phyloP scores from a whole-genome alignment of 2,113 vertebrate genomes.

The Chiloscyllium plagiosum region DNA sequence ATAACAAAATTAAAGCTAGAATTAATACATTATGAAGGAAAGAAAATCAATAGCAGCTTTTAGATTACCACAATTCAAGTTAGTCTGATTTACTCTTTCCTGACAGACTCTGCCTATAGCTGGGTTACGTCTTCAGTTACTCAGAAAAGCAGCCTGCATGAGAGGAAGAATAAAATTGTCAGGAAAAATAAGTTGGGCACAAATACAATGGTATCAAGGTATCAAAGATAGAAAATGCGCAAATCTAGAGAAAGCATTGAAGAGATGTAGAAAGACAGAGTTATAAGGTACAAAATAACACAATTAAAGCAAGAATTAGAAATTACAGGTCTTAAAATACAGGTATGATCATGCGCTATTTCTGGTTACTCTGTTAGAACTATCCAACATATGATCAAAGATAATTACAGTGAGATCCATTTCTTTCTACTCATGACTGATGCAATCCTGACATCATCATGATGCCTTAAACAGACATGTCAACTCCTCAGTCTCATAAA shows the following conservation, averaged over 20 bases:
- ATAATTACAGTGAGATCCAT: background rate
- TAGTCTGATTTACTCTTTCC: background rate
- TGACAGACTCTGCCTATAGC: background rate
- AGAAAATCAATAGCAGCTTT: background rate
- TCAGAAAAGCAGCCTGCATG: background rate
- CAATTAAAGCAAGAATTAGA: background rate
- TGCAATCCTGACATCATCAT: background rate
- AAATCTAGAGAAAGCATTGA: background rate
- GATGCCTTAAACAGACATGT: background rate
- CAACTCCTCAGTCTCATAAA: too few relatives aligned
- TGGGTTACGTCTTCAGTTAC: background rate
- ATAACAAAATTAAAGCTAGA: background rate
- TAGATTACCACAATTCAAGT: background rate
- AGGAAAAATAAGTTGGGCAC: background rate
- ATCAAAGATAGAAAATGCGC: background rate
- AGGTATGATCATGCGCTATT: background rate
- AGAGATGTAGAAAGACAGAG: background rate
- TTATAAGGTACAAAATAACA: background rate
- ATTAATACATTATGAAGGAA: background rate
- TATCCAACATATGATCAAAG: background rate
- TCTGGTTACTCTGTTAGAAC: background rate
- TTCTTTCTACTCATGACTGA: background rate
- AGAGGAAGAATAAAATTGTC: background rate
- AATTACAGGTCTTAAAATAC: background rate
- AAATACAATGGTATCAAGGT: background rate